Conservation (phyloP, 2,113 vertebrate genomes). For the Malurus alboscapulatus region DNA sequence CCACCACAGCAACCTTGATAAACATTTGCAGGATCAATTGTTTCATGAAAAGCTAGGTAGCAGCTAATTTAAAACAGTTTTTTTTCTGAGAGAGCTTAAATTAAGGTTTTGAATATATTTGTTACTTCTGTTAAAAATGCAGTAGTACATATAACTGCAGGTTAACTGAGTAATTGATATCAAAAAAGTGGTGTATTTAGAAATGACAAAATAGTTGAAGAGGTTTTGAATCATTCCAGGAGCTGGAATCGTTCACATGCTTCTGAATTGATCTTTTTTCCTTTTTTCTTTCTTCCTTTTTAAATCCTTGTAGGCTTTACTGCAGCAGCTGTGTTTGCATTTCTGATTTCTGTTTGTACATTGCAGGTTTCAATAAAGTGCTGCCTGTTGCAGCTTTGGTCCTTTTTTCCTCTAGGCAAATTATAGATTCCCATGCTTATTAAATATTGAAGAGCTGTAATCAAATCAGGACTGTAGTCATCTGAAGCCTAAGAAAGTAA, state of each 20-base stretch:
- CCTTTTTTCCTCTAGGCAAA: constrained; percentile 33
- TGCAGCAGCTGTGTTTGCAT: constrained; percentile 52
- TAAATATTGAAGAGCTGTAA: constrained; percentile 49
- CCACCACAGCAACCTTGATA: background rate
- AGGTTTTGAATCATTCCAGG: constrained; percentile 31
- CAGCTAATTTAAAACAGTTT: background rate
- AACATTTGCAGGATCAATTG: background rate
- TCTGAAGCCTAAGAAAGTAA: constrained; percentile 45
- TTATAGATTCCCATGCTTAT: constrained; percentile 52
- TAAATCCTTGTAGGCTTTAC: constrained; percentile 9
- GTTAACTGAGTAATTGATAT: background rate
- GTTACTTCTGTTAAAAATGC: background rate
- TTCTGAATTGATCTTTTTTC: constrained; percentile 8
- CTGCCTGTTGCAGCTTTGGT: constrained; percentile 1
- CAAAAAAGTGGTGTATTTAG: background rate
- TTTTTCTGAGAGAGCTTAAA: background rate
- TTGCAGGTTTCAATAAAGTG: constrained; percentile 51
- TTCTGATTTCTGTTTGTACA: constrained; percentile 63
- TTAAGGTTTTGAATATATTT: background rate
- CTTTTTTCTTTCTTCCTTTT: background rate
- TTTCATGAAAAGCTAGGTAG: background rate
- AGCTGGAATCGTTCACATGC: constrained; percentile 18
- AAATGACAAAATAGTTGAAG: constrained; percentile 2
- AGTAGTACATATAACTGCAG: background rate
- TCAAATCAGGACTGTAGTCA: constrained; percentile 37